Evolutionary conservation across 2,113 vertebrate species (phyloP).

Genomic region (Cebidichthys violaceus): DNA sequence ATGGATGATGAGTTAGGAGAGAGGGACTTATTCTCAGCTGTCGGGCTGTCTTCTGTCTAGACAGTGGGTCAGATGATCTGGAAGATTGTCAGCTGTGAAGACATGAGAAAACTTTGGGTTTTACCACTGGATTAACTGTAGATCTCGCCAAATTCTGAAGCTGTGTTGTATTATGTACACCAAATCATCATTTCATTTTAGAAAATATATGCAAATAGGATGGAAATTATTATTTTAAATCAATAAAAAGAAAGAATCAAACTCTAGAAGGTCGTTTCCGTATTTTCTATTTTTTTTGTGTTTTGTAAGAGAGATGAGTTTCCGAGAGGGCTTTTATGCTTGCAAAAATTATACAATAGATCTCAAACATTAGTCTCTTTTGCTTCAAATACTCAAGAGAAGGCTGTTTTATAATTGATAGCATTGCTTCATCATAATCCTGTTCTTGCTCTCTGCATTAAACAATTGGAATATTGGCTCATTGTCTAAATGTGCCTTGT

Average conservation of each 20-base stretch:
- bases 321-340: not conserved
- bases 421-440: slow-evolving; percentile 22
- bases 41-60: slow-evolving; percentile 59
- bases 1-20: slow-evolving; percentile 50
- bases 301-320: not conserved
- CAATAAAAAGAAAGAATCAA: not conserved
- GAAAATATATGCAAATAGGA: not conserved
- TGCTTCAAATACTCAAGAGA: slow-evolving; percentile 9
- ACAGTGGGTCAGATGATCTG: slow-evolving; percentile 63
- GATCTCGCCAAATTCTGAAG: slow-evolving; percentile 15
- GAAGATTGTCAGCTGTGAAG: slow-evolving; percentile 55
- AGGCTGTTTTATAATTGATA: slow-evolving; percentile 27
- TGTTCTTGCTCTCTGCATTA: slow-evolving; percentile 18
- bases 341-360: slow-evolving; percentile 6
- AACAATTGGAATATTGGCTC: slow-evolving; percentile 7
- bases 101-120: slow-evolving; percentile 47
- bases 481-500: slow-evolving; percentile 21
- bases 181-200: not conserved
- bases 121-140: slow-evolving; percentile 36
- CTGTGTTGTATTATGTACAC: not conserved
- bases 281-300: not conserved
- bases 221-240: not conserved
- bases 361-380: slow-evolving; percentile 2
- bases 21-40: slow-evolving; percentile 51
- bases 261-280: not conserved